A percentile compares a stretch with the other conserved stretches of the same genome.
These are phyloP conservation scores for Agriotes lineatus DNA, from an alignment of 2,888 invertebrate species.

Conservation along the genomic window DNA sequence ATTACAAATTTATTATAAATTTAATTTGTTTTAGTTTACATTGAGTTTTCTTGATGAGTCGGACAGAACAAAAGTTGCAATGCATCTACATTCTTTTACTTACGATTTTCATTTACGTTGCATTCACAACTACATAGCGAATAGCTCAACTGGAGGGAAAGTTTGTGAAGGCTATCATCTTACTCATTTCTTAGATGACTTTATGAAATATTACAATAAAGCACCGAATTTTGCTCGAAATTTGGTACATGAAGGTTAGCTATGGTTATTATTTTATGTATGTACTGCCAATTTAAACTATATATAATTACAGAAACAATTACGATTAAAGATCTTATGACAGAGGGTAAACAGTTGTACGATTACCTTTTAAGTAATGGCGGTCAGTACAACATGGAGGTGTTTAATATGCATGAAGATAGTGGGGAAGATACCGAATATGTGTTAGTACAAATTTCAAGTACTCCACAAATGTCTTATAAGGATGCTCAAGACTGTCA, in stretches of 20 bases:
- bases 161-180: slow-evolving; percentile 75
- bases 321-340: slow-evolving; percentile 71
- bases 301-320: slow-evolving; percentile 68
- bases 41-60: slow-evolving; percentile 75
- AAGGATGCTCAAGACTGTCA: slow-evolving; percentile 72
- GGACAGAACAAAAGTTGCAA: slow-evolving; percentile 77
- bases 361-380: slow-evolving; percentile 78
- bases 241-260: slow-evolving; percentile 75
- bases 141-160: slow-evolving; percentile 66
- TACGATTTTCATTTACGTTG: slow-evolving; percentile 82
- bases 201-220: slow-evolving; percentile 81
- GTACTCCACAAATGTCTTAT: slow-evolving; percentile 70
- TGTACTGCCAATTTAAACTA: slow-evolving; percentile 37
- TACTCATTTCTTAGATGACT: slow-evolving; percentile 80
- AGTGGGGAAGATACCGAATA: slow-evolving; percentile 68
- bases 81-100: slow-evolving; percentile 83
- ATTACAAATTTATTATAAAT: not conserved
- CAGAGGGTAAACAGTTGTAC: slow-evolving; percentile 75
- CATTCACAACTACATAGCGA: slow-evolving; percentile 75
- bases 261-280: slow-evolving; percentile 65
- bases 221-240: slow-evolving; percentile 83
- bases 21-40: slow-evolving; percentile 67
- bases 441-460: slow-evolving; percentile 73
- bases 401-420: slow-evolving; percentile 71
- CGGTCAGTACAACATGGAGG: slow-evolving; percentile 75